Evolutionary conservation across 2,797 vertebrate species (phyloP).

Genomic region (Pagetopsis macropterus): DNA sequence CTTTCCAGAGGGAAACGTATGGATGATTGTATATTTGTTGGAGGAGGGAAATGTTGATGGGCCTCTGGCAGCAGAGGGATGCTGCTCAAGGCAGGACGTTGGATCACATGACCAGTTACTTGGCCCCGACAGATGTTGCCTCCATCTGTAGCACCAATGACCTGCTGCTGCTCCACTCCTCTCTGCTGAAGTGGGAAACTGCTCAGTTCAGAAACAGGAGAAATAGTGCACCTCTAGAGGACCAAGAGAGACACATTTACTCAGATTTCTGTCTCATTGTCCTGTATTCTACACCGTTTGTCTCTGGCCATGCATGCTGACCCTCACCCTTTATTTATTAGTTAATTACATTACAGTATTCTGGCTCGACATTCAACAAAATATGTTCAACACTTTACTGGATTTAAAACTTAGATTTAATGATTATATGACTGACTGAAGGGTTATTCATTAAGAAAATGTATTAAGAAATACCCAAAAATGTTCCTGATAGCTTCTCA

Average conservation of each 20-base stretch:
- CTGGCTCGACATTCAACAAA: slow-evolving; percentile 2
- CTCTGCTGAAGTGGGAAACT: slow-evolving; percentile 3
- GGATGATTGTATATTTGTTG: slow-evolving; percentile 54
- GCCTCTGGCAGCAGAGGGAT: slow-evolving; percentile 50
- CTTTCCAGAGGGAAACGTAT: slow-evolving; percentile 41
- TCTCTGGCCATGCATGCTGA: neutral
- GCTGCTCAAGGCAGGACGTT: slow-evolving; percentile 44
- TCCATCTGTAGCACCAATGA: slow-evolving; percentile 62
- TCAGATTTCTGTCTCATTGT: slow-evolving; percentile 4
- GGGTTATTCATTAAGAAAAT: neutral
- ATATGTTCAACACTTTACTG: neutral
- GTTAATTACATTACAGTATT: neutral
- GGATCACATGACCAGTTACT: slow-evolving; percentile 63
- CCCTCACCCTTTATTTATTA: neutral
- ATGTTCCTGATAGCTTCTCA: neutral
- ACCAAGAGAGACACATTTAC: neutral
- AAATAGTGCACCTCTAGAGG: neutral
- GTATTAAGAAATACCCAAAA: neutral
- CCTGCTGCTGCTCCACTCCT: slow-evolving; percentile 36
- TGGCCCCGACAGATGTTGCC: slow-evolving; percentile 68
- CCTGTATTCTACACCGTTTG: neutral
- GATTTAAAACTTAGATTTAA: neutral
- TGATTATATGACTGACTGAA: neutral
- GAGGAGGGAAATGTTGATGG: slow-evolving; percentile 51
- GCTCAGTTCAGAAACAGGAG: slow-evolving; percentile 5